Conservation (phyloP, 1,140 invertebrate species). For the Copidosoma floridanum region DNA sequence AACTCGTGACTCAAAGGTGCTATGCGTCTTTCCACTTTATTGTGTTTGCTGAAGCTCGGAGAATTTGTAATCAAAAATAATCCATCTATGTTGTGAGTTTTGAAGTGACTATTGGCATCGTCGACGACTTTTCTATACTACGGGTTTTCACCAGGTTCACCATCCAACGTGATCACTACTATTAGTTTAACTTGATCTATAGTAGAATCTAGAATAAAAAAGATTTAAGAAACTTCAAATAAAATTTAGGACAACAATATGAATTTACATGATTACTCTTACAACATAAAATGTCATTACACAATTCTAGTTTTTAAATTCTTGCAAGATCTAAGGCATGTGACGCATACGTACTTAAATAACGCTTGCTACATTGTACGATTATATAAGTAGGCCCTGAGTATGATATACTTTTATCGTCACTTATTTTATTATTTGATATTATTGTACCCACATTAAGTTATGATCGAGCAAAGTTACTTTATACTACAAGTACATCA, state of each 20-base stretch:
- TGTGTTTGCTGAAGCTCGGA: constrained; percentile 37
- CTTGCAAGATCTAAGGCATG: constrained; percentile 43
- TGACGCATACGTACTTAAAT: too few relatives aligned
- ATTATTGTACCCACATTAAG: too few relatives aligned
- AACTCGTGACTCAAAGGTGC: constrained; percentile 46
- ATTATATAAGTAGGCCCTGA: too few relatives aligned
- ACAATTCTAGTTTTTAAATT: constrained; percentile 45
- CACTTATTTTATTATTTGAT: too few relatives aligned
- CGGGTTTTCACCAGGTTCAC: constrained; percentile 20
- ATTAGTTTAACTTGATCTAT: constrained; percentile 48
- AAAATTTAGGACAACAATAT: too few relatives aligned
- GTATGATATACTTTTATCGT: too few relatives aligned
- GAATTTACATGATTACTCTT: constrained; percentile 38
- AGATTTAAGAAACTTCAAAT: constrained; percentile 46
- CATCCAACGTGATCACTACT: constrained; percentile 49
- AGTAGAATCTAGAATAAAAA: constrained; percentile 35
- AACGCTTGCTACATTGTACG: too few relatives aligned
- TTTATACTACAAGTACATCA: too few relatives aligned
- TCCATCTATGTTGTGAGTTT: constrained; percentile 40
- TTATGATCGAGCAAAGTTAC: too few relatives aligned
- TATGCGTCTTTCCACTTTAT: constrained; percentile 40
- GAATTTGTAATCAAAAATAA: constrained; percentile 54
- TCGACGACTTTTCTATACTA: constrained; percentile 38
- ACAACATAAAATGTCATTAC: constrained; percentile 33
- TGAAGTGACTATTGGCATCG: constrained; percentile 44